phyloP scores from a whole-genome alignment of 1,140 invertebrate genomes.

The Drosophila sechellia region DNA sequence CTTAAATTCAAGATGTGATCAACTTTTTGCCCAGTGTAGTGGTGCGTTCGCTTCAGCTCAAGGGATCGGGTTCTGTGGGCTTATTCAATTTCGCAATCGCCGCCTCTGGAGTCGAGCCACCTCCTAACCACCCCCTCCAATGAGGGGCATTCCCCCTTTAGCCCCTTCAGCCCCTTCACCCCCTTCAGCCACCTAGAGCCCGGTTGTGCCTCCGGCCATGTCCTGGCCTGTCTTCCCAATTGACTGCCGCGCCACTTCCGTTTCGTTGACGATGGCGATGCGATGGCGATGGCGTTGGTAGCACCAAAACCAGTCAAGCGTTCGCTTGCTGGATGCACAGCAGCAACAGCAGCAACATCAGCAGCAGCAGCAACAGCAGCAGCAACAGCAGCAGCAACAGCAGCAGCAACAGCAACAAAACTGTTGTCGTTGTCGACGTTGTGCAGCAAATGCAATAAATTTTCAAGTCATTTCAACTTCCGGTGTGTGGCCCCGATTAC shows the following conservation, averaged over 20 bases:
- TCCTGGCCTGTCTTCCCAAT: constrained; percentile 66
- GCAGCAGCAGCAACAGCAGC: constrained; percentile 12
- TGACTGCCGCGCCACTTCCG: constrained; percentile 79
- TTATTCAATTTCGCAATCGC: constrained; percentile 78
- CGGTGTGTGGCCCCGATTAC: constrained; percentile 80
- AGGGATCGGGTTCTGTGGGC: constrained; percentile 45
- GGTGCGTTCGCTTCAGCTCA: constrained; percentile 15
- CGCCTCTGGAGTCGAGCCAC: constrained; percentile 18
- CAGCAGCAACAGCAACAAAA: constrained; percentile 23
- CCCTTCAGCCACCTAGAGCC: background rate
- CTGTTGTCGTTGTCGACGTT: constrained; percentile 29
- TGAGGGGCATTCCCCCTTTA: background rate
- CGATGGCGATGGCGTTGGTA: constrained; percentile 28
- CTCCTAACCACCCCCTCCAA: background rate
- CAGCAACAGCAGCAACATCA: constrained; percentile 21
- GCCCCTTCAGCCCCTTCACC: background rate
- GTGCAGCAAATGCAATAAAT: constrained; percentile 80
- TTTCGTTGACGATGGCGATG: constrained; percentile 51
- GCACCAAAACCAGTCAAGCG: no score
- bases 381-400: constrained; percentile 2
- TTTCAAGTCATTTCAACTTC: constrained; percentile 83
- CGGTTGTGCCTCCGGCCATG: constrained; percentile 55
- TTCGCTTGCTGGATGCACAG: no score
- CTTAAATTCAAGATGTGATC: no score
- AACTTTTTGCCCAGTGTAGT: background rate